phyloP scores from a whole-genome alignment of 2,888 invertebrate species.

The Barypeithes pellucidus region DNA sequence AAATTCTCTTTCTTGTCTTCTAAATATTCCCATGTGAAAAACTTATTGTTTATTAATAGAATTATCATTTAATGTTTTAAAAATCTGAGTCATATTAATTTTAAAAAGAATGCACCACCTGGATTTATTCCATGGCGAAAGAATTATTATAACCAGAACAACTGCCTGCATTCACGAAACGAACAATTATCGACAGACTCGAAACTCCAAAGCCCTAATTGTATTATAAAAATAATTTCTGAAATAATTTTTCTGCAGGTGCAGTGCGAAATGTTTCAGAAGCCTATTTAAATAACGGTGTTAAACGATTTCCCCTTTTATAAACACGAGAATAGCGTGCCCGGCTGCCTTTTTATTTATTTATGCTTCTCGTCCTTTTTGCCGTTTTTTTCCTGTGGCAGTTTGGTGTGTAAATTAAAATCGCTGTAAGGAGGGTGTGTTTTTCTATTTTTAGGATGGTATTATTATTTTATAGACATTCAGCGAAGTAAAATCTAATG shows the following conservation, averaged over 20 bases:
- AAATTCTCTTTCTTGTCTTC: no score
- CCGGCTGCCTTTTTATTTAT: slow-evolving; percentile 26
- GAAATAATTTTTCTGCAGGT: slow-evolving; percentile 26
- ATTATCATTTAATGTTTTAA: no score
- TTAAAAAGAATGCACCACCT: no score
- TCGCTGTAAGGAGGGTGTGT: not conserved
- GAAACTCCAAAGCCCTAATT: slow-evolving; percentile 11
- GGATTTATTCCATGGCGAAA: no score
- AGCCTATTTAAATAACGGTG: slow-evolving; percentile 10
- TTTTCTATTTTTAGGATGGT: no score
- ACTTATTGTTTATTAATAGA: no score
- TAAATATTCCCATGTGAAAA: no score
- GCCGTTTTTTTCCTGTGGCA: not conserved
- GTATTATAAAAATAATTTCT: slow-evolving; percentile 17
- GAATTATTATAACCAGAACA: not conserved
- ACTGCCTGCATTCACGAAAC: not conserved
- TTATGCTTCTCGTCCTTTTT: slow-evolving; percentile 7
- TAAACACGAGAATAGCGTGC: slow-evolving; percentile 19
- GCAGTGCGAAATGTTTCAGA: slow-evolving; percentile 12
- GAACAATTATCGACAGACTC: slow-evolving; percentile 9
- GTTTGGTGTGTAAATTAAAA: not conserved
- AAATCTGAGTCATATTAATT: no score
- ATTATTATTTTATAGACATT: no score
- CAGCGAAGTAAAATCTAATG: no score
- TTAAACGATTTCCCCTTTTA: slow-evolving; percentile 20